Conservation (phyloP, 2,797 vertebrate genomes). For the Myotis daubentonii region DNA sequence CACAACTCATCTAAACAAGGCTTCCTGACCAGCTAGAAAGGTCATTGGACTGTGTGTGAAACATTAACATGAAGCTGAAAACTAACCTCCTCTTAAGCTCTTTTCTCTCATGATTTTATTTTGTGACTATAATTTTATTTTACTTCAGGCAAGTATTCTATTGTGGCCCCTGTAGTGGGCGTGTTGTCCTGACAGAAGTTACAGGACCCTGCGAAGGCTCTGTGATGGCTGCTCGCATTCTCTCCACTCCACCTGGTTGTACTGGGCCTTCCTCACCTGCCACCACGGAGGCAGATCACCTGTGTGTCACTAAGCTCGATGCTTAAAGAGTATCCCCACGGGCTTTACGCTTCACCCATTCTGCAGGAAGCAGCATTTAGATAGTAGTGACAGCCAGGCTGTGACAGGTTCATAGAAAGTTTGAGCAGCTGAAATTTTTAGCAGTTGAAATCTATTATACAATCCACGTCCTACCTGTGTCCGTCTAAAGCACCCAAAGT, state of each 20-base stretch:
- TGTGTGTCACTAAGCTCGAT: accelerated
- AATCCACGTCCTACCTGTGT: background rate
- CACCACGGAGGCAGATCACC: accelerated
- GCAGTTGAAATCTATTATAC: background rate
- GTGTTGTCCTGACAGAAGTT: background rate
- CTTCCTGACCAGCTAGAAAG: background rate
- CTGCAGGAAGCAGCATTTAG: background rate
- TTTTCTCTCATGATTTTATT: background rate
- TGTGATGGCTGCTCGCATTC: background rate
- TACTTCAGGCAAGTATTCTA: background rate
- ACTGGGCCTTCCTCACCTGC: background rate
- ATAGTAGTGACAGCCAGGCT: background rate
- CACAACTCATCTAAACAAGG: background rate
- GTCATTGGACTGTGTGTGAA: background rate
- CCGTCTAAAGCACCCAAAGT: background rate
- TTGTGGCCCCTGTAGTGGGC: accelerated
- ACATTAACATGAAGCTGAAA: background rate
- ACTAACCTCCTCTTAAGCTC: background rate
- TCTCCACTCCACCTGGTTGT: accelerated
- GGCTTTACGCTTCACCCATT: background rate
- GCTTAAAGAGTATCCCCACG: accelerated
- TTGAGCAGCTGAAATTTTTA: background rate
- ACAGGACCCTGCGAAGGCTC: too few species aligned
- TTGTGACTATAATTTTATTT: background rate
- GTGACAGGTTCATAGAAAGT: background rate